phyloP scores from a whole-genome alignment of 2,797 vertebrate genomes.

The Esox masquinongy region DNA sequence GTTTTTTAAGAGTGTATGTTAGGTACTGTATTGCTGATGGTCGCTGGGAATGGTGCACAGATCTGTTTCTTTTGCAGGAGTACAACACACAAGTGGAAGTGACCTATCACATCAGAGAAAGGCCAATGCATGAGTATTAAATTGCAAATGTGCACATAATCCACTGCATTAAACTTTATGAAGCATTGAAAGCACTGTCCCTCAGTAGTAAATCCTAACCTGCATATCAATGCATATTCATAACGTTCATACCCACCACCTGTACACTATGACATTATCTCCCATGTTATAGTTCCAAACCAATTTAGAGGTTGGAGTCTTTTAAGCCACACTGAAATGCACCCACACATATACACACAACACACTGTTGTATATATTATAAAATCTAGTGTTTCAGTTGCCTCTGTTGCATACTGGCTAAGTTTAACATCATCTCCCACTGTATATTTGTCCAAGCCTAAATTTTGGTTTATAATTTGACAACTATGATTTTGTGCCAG shows the following conservation, averaged over 20 bases:
- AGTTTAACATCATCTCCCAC: slow-evolving; percentile 95
- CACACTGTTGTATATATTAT: slow-evolving; percentile 9
- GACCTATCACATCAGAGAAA: slow-evolving; percentile 78
- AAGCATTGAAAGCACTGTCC: slow-evolving; percentile 80
- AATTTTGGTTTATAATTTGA: slow-evolving; percentile 99
- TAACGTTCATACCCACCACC: slow-evolving; percentile 73
- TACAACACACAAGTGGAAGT: slow-evolving; percentile 30
- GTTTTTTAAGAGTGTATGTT: background rate
- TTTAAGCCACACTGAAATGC: slow-evolving; percentile 42
- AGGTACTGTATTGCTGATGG: background rate
- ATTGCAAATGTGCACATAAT: slow-evolving; percentile 81
- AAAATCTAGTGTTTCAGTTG: slow-evolving; percentile 67
- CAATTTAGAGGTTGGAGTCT: slow-evolving; percentile 66
- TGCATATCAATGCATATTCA: slow-evolving; percentile 69
- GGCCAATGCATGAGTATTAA: slow-evolving; percentile 79
- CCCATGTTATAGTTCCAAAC: slow-evolving; percentile 70
- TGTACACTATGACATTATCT: slow-evolving; percentile 74
- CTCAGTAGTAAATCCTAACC: slow-evolving; percentile 81
- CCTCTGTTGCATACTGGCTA: slow-evolving; percentile 84
- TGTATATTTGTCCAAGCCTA: slow-evolving; percentile 99
- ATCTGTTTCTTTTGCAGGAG: background rate
- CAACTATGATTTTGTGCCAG: slow-evolving; percentile 99
- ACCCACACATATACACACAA: slow-evolving; percentile 39
- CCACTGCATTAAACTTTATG: slow-evolving; percentile 83
- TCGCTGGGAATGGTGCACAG: background rate